These are phyloP conservation scores for Leucoptera coffeella DNA, from an alignment of 2,888 invertebrate species.

Conservation along the genomic window DNA sequence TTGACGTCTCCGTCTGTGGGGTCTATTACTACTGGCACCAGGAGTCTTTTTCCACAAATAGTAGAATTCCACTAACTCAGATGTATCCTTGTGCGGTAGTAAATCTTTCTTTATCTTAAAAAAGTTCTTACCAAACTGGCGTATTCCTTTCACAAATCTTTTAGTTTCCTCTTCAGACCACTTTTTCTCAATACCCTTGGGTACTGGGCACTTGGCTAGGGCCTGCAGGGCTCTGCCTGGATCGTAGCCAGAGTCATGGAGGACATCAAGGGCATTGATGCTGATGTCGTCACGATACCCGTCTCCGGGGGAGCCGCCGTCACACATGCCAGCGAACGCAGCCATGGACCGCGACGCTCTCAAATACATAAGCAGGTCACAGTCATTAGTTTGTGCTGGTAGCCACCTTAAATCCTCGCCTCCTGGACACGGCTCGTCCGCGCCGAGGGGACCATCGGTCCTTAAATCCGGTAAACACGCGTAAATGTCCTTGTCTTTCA, in stretches of 20 bases:
- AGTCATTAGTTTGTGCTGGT: constrained; percentile 87
- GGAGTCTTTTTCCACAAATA: constrained; percentile 99
- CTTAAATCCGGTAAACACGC: constrained; percentile 53
- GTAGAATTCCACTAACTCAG: constrained; percentile 96
- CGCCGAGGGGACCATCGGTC: constrained; percentile 39
- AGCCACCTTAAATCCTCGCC: constrained; percentile 92
- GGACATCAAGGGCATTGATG: constrained; percentile 91
- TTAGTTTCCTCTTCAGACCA: constrained; percentile 98
- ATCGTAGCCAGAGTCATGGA: constrained; percentile 95
- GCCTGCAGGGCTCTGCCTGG: constrained; percentile 94
- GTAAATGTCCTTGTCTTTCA: constrained; percentile 48
- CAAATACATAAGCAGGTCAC: constrained; percentile 95
- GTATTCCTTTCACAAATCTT: constrained; percentile 95
- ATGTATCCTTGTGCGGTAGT: constrained; percentile 93
- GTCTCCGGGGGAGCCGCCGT: constrained; percentile 94
- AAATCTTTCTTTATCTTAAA: constrained; percentile 95
- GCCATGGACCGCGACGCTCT: constrained; percentile 96
- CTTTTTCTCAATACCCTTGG: constrained; percentile 95
- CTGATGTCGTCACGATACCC: constrained; percentile 97
- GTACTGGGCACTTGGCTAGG: constrained; percentile 93
- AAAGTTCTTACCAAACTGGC: constrained; percentile 99
- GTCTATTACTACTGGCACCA: constrained; percentile 93
- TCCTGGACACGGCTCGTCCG: constrained; percentile 41
- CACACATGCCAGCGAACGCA: constrained; percentile 98
- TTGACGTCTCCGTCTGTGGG: constrained; percentile 83